These are phyloP conservation scores for Limonius californicus DNA, from an alignment of 1,140 invertebrate species.

Conservation along the genomic window DNA sequence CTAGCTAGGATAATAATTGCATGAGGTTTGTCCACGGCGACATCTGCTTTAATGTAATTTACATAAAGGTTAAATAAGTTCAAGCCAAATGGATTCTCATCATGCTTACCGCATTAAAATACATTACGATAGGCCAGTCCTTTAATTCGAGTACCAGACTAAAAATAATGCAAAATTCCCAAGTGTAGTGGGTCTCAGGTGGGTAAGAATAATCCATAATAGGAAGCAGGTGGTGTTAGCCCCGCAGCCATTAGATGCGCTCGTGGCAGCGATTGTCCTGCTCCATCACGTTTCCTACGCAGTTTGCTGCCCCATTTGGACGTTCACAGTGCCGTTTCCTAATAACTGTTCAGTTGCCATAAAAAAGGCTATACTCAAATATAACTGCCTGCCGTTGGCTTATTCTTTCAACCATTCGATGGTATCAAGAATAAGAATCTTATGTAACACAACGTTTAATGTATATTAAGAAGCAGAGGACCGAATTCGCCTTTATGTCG, in stretches of 20 bases:
- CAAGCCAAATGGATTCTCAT: background rate
- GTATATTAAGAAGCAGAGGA: too few relatives aligned
- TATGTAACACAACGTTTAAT: too few relatives aligned
- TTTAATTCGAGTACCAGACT: background rate
- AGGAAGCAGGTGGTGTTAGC: background rate
- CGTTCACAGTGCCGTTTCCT: background rate
- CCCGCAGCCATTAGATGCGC: background rate
- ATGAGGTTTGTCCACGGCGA: too few relatives aligned
- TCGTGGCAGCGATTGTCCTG: constrained; percentile 1
- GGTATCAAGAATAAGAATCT: too few relatives aligned
- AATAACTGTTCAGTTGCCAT: background rate
- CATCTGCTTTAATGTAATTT: background rate
- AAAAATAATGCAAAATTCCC: background rate
- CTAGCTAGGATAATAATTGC: too few relatives aligned
- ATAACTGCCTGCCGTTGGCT: background rate
- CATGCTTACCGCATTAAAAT: background rate
- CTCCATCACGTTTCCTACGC: background rate
- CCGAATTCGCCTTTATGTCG: too few relatives aligned
- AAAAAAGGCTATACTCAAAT: background rate
- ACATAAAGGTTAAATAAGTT: background rate
- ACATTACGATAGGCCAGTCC: background rate
- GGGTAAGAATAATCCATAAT: background rate
- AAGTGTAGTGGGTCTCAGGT: background rate
- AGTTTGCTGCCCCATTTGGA: background rate
- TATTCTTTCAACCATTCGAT: background rate